Evolutionary conservation across 1,140 invertebrate species (phyloP), one percentile per base, ranked within the genome.

Genomic region (Stegodyphus mimosarum): DNA sequence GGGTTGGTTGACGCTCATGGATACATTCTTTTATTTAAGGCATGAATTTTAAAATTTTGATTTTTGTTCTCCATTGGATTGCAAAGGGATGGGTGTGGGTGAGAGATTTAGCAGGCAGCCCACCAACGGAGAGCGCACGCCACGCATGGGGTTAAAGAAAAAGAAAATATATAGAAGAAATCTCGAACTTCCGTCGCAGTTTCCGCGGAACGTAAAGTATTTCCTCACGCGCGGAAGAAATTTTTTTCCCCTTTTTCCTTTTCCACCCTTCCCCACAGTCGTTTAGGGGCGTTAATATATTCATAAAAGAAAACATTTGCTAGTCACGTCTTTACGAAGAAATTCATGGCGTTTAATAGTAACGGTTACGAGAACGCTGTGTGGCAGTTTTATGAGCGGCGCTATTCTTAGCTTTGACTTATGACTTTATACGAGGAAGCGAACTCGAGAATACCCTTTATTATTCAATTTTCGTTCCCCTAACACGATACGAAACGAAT

Each of bases 281-380:
- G 81, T 75, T 83, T 74, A 55, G 51, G 63, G 55, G 81, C 51
- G 81, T 52, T 83, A 83, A 83, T 83, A 75, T 83, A 83, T 83
- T 83, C 71, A 75, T 74, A 83, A 83, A 83, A 83, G 81, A 83
- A 83, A 83, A 75, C 81, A 83, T 83, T 83, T 67, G 63, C 81
- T 51, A 67, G 81, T 83, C 81, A 83, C 81, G 81, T 83, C 64
- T 74, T 83, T 55, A 55, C 15, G 63, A 49, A 51, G 73, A 75
- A 83, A 75, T 83, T 83, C 72, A 83, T 67, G 72, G 63, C 51
- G 60, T 83, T 83, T 83, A 83, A 69, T 74, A 83, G 72, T 75
- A 75, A 83, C 71, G 49, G 60, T 69, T 83, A 83, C 72, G 60
- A 83, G 60, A 75, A 75, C 67, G 60, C 7, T 72, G 50, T 83